Evolutionary conservation across 2,113 vertebrate species (phyloP).

Genomic region (Nesogale talazaci): DNA sequence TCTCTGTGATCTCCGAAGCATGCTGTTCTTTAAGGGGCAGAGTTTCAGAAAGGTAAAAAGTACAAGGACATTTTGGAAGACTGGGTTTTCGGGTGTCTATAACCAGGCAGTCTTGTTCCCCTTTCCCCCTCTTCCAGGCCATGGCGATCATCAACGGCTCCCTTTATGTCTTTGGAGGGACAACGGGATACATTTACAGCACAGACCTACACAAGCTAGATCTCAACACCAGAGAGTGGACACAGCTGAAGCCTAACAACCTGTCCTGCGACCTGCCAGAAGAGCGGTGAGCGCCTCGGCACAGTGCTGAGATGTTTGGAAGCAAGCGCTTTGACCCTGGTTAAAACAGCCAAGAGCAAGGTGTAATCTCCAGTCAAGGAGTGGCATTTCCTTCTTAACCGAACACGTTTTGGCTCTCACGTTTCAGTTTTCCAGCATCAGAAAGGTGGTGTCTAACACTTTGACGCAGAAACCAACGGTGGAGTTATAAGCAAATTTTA

Average conservation of each 20-base stretch:
- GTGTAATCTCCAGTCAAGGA: background rate
- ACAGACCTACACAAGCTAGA: slow-evolving; percentile 98
- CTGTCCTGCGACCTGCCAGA: slow-evolving; percentile 95
- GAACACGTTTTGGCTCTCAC: slow-evolving; percentile 13
- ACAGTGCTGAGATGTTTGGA: background rate
- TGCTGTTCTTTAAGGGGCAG: slow-evolving; percentile 20
- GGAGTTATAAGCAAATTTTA: slow-evolving; percentile 18
- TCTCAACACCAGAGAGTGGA: slow-evolving; percentile 96
- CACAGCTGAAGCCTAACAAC: slow-evolving; percentile 97
- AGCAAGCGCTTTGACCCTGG: background rate
- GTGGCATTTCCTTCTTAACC: slow-evolving; percentile 16
- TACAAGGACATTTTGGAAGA: slow-evolving; percentile 45
- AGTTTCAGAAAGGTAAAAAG: slow-evolving; percentile 51
- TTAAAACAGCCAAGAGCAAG: background rate
- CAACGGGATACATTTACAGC: slow-evolving; percentile 98
- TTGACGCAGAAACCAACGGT: slow-evolving; percentile 39
- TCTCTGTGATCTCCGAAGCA: background rate
- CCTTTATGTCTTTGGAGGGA: slow-evolving; percentile 98
- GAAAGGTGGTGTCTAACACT: slow-evolving; percentile 38
- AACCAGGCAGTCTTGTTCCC: background rate
- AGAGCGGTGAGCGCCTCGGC: slow-evolving; percentile 94
- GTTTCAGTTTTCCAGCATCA: slow-evolving; percentile 21
- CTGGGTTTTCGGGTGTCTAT: background rate
- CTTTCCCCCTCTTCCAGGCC: slow-evolving; percentile 86
- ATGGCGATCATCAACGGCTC: slow-evolving; percentile 99